A percentile compares a stretch with the other conserved stretches of the same genome.
These are phyloP conservation scores for Pipistrellus nathusii DNA, from an alignment of 2,797 vertebrate genomes.

Conservation along the genomic window DNA sequence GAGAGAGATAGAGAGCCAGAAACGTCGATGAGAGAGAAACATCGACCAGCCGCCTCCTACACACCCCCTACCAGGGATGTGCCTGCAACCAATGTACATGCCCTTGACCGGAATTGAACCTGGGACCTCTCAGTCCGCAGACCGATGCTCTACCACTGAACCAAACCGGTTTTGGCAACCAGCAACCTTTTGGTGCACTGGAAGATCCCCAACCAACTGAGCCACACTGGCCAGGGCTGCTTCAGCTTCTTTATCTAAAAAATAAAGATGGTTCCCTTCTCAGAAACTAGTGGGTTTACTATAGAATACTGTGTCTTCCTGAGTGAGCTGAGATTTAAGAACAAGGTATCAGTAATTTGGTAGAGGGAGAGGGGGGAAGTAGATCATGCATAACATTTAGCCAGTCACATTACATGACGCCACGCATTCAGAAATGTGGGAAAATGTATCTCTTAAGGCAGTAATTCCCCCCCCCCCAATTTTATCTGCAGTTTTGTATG, in stretches of 20 bases:
- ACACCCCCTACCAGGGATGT: no score
- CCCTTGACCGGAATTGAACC: no score
- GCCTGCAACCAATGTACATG: no score
- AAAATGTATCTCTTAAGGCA: not conserved
- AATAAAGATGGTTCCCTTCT: not conserved
- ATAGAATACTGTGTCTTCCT: not conserved
- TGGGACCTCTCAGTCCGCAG: no score
- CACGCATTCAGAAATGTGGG: not conserved
- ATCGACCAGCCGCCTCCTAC: no score
- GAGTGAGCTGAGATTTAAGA: not conserved
- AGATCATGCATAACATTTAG: not conserved
- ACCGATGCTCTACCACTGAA: no score
- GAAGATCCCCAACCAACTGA: no score
- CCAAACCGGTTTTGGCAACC: no score
- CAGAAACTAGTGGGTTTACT: slow-evolving; percentile 4
- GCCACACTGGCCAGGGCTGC: not conserved
- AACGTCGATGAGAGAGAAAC: no score
- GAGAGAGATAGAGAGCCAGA: no score
- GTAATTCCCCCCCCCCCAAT: not conserved
- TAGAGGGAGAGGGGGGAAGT: not conserved
- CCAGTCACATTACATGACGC: not conserved
- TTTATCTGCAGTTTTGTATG: slow-evolving; percentile 42
- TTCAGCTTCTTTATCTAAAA: slow-evolving; percentile 13
- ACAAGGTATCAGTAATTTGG: not conserved
- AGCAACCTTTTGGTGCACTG: no score